phyloP scores from a whole-genome alignment of 2,888 invertebrate species.

The Orthosia cruda region DNA sequence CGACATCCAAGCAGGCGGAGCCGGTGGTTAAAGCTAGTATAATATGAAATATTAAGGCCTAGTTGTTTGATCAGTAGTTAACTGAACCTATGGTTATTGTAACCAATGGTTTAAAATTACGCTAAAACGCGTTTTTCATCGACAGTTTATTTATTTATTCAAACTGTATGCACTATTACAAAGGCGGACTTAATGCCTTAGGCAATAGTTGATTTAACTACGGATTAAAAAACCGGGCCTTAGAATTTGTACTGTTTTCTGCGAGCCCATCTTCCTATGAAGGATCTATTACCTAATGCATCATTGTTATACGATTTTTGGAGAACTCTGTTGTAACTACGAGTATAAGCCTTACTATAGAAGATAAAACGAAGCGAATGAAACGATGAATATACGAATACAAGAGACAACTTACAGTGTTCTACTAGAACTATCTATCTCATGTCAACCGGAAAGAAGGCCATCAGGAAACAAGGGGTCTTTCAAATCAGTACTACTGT shows the following conservation, averaged over 20 bases:
- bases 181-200: too few relatives aligned
- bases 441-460: neutral
- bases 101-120: too few relatives aligned
- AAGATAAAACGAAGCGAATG: neutral
- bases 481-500: constrained; percentile 15
- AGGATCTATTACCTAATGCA: neutral
- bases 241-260: neutral
- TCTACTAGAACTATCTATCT: neutral
- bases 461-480: constrained; percentile 10
- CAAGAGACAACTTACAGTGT: neutral
- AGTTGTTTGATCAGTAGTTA: too few relatives aligned
- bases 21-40: too few relatives aligned
- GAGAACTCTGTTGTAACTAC: neutral
- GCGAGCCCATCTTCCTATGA: neutral
- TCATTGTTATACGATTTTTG: neutral
- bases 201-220: too few relatives aligned
- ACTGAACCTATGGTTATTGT: too few relatives aligned
- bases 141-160: too few relatives aligned
- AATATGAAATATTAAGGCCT: too few relatives aligned
- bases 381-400: neutral
- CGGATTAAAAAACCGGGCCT: too few relatives aligned
- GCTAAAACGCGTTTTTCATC: too few relatives aligned
- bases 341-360: neutral
- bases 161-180: too few relatives aligned
- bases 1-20: too few relatives aligned